Evolutionary conservation across 37 sponge, comb jelly and placozoan genomes (phyloP), one percentile per base, ranked within the genome.

Genomic region (Haliclona indistincta): DNA sequence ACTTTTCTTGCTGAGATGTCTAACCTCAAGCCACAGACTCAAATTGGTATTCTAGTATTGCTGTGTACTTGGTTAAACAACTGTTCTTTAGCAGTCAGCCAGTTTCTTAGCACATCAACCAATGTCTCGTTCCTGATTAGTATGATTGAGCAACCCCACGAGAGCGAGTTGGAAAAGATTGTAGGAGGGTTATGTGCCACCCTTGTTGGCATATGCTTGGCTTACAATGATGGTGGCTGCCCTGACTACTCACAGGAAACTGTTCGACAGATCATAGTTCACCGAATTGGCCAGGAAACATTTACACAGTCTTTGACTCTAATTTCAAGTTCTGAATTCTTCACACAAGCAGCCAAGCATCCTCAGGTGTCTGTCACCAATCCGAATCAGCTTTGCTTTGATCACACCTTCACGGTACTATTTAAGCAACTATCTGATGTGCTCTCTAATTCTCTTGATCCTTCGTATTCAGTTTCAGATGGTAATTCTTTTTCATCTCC

Each of bases 11-110:
- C 80, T 11, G 54, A 76, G 66, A 68, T 53, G 52, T 10, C 71
- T 17, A 68, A 92, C 44, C 70, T 86, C 15, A 68, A 88, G 54
- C 64, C 70, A 20, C 78, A 68, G 54, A 87, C 85, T 29, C 64
- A 77, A 30, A 53, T 96, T 39, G 93, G 90, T 5, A 69, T 89
- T 25, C 82, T 96, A 30, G 80, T 96, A 38, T 77, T 96, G 8
- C 82, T 96, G 30, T 73, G 79, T 38, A 70, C 77, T 26, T 96
- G 97, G 97, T 62, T 96, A 58, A 62, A 67, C 39, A 80, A 88
- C 29, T 92, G 87, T 34, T 69, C 77, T 13, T 13, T 75, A 2
- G 88, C 84, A 54, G 97, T 96, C 36, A 63, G 81, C 4, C 83
- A 84, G 74, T 87, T 96, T 68, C 78, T 96, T 17, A 61, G 65